These are phyloP conservation scores for Xestia rhomboidea DNA, from an alignment of 2,888 invertebrate genomes.

Conservation along the genomic window DNA sequence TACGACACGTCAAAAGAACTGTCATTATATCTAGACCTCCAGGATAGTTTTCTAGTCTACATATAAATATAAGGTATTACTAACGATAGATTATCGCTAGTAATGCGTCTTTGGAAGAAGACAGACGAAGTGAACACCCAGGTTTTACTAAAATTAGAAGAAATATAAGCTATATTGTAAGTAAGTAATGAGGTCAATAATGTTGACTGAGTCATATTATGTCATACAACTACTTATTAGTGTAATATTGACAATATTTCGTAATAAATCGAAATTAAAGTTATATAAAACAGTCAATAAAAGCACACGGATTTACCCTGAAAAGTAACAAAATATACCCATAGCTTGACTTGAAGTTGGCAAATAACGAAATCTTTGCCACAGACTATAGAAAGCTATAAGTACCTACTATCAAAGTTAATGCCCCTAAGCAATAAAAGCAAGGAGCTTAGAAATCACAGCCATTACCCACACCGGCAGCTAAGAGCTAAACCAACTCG, in stretches of 20 bases:
- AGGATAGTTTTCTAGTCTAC: not conserved
- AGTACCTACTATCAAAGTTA: conserved; percentile 5
- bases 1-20: conserved; percentile 27
- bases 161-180: not conserved
- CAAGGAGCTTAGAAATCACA: conserved; percentile 34
- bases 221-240: no score
- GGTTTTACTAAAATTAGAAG: not conserved
- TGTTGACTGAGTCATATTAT: not conserved
- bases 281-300: no score
- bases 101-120: not conserved
- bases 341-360: not conserved
- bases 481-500: conserved; percentile 10
- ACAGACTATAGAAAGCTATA: conserved; percentile 25
- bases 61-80: conserved; percentile 7
- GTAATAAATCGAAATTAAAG: not conserved
- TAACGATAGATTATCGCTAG: not conserved
- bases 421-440: conserved; percentile 38
- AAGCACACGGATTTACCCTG: conserved; percentile 2
- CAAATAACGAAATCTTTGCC: conserved; percentile 7
- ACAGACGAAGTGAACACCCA: not conserved
- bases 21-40: conserved; percentile 13
- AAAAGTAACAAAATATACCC: not conserved
- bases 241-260: not conserved
- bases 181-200: not conserved
- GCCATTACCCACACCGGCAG: conserved; percentile 39